Conservation (phyloP, 2,888 invertebrate species). For the Sminthurides aquaticus region DNA sequence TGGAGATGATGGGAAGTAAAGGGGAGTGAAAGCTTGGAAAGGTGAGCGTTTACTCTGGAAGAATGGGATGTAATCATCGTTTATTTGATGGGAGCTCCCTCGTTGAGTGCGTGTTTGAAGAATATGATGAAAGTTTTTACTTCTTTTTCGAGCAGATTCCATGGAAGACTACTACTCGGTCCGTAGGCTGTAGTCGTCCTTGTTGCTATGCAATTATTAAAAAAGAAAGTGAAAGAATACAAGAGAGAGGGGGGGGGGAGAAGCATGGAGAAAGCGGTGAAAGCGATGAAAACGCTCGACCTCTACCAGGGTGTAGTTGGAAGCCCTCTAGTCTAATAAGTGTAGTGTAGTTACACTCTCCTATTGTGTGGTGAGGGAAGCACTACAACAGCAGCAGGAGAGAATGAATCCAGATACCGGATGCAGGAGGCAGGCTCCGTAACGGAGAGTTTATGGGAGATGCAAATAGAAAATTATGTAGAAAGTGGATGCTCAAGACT, state of each 20-base stretch:
- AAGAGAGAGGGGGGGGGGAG: neutral
- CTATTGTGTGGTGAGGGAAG: no score
- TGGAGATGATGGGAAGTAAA: neutral
- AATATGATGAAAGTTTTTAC: neutral
- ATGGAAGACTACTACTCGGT: neutral
- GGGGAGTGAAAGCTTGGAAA: neutral
- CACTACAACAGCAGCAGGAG: no score
- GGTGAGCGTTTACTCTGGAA: neutral
- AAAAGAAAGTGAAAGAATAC: no score
- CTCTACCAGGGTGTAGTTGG: no score
- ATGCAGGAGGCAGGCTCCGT: no score
- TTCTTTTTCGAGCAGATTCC: neutral
- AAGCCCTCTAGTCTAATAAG: no score
- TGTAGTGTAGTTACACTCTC: no score
- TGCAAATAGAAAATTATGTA: no score
- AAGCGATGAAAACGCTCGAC: no score
- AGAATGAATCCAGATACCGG: no score
- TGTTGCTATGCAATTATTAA: neutral
- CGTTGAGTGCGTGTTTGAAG: neutral
- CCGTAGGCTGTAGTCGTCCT: neutral
- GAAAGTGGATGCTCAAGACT: no score
- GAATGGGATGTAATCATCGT: neutral
- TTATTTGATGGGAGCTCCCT: neutral
- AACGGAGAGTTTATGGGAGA: no score
- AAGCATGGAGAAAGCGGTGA: neutral